Evolutionary conservation across 2,113 vertebrate genomes (phyloP).

Genomic region (Macrotus californicus): DNA sequence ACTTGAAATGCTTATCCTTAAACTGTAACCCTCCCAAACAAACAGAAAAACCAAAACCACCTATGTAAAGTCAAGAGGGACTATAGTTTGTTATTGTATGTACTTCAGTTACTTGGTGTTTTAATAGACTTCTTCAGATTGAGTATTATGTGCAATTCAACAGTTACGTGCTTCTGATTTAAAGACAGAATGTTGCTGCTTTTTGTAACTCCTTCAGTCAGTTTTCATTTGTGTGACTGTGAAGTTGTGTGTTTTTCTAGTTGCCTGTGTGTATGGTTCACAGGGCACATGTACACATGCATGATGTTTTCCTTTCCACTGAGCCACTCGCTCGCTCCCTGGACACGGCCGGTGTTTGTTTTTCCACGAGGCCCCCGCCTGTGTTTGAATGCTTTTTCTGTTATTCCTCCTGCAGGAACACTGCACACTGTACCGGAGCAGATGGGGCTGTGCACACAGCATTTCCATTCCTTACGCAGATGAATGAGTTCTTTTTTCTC

Average conservation of each 20-base stretch:
- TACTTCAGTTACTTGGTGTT: not conserved
- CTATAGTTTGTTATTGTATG: not conserved
- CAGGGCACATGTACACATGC: not conserved
- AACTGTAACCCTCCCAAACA: not conserved
- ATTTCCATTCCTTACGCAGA: not conserved
- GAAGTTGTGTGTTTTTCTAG: not conserved
- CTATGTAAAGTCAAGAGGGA: not conserved
- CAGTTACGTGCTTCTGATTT: not conserved
- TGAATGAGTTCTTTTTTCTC: constrained; percentile 43
- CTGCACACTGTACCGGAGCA: not conserved
- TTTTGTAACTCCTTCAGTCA: not conserved
- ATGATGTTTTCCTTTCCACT: constrained; percentile 40
- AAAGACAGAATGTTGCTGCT: not conserved
- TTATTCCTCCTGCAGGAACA: not conserved
- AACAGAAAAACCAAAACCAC: not conserved
- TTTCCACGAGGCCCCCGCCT: constrained; percentile 3
- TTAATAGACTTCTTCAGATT: not conserved
- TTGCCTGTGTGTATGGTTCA: not conserved
- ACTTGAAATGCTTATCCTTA: not conserved
- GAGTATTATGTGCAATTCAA: not conserved
- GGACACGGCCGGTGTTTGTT: constrained; percentile 6
- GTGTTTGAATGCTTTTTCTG: not conserved
- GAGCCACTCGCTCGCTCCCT: not conserved
- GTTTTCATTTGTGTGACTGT: not conserved
- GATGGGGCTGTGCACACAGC: not conserved